A percentile compares a stretch with the other conserved stretches of the same genome.
phyloP scores from a whole-genome alignment of 2,113 vertebrate species.

The Platycercus adscitus region DNA sequence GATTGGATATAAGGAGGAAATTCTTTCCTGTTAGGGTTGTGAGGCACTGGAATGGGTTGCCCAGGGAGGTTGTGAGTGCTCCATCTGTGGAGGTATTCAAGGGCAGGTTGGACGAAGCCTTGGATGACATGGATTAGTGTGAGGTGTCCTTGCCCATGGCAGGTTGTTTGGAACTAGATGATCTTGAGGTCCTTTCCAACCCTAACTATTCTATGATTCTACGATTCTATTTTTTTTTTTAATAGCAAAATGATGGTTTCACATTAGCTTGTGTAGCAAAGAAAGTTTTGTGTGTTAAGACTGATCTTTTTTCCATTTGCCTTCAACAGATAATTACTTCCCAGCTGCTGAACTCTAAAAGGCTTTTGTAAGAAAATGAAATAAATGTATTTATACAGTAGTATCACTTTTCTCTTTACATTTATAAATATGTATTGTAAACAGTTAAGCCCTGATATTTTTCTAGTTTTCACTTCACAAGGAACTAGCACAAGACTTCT shows the following conservation, averaged over 20 bases:
- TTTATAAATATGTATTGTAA: background rate
- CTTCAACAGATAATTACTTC: background rate
- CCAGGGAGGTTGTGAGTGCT: no score
- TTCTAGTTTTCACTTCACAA: background rate
- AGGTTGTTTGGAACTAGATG: no score
- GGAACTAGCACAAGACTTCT: background rate
- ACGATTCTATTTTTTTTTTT: no score
- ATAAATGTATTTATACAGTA: background rate
- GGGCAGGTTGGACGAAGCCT: no score
- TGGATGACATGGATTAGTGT: no score
- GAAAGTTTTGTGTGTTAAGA: background rate
- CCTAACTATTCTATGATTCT: no score
- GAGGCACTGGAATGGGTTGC: no score
- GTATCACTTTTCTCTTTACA: background rate
- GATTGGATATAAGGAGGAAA: no score
- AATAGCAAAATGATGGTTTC: background rate
- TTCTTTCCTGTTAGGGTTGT: no score
- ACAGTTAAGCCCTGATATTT: background rate
- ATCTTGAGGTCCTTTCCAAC: no score
- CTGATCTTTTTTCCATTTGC: background rate
- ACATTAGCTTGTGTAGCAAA: background rate
- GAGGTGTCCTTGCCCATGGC: no score
- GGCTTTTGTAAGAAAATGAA: background rate
- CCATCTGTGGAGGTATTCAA: no score
- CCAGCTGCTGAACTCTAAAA: background rate